Conservation (phyloP, 2,797 vertebrate genomes). For the Gephyroberyx darwinii region DNA sequence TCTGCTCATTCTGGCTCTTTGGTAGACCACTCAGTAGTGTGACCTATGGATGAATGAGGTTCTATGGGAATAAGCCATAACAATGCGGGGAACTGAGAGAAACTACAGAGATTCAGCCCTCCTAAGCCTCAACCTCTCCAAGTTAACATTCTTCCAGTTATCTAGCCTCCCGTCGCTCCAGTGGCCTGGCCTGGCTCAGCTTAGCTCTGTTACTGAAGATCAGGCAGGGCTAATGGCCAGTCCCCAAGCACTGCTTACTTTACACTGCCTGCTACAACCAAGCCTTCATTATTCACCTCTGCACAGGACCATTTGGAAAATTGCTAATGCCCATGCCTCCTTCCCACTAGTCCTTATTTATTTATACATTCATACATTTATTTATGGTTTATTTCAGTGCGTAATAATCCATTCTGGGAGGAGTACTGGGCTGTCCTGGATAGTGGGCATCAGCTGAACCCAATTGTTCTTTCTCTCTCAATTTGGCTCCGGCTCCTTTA, state of each 20-base stretch:
- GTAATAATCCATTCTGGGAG: conserved; percentile 57
- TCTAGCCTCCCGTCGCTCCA: conserved; percentile 22
- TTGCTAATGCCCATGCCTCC: conserved; percentile 60
- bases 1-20: not conserved
- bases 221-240: conserved; percentile 63
- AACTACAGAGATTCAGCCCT: conserved; percentile 42
- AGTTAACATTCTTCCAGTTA: conserved; percentile 61
- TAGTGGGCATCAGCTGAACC: conserved; percentile 13
- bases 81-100: conserved; percentile 22
- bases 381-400: conserved; percentile 58
- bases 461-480: conserved; percentile 12
- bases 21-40: not conserved
- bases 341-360: conserved; percentile 45
- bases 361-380: conserved; percentile 69
- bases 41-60: not conserved
- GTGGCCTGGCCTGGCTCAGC: conserved; percentile 19
- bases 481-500: not conserved
- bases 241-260: conserved; percentile 70
- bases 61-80: conserved; percentile 21
- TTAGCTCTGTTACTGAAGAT: conserved; percentile 45
- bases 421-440: conserved; percentile 24
- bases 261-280: conserved; percentile 56
- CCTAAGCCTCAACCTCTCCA: conserved; percentile 35
- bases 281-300: conserved; percentile 70
- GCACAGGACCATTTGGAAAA: conserved; percentile 70